Conservation (phyloP, 1,140 invertebrate genomes). For the Uloborus diversus region DNA sequence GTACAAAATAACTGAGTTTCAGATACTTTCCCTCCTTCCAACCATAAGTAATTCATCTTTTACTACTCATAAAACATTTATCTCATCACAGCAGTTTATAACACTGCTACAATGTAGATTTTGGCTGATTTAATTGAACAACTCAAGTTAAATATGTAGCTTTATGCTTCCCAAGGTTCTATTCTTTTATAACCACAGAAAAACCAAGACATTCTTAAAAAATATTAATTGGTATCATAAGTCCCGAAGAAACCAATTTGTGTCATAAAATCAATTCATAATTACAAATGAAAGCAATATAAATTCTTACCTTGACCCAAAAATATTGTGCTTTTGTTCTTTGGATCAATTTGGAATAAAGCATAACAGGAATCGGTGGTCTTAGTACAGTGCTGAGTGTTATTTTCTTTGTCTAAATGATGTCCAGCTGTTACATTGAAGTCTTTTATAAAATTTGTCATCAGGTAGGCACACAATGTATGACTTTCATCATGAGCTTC, state of each 20-base stretch:
- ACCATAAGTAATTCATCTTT: too few species aligned
- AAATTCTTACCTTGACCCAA: slow-evolving; percentile 24
- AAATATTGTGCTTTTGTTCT: slow-evolving; percentile 27
- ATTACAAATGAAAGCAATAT: not conserved
- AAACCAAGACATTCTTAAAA: not conserved
- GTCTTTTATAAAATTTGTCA: not conserved
- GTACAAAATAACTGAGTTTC: too few species aligned
- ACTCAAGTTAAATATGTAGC: not conserved
- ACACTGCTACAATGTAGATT: too few species aligned
- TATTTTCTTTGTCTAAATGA: slow-evolving; percentile 26
- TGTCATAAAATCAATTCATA: not conserved
- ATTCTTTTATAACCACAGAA: not conserved
- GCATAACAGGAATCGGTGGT: slow-evolving; percentile 38
- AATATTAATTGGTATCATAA: not conserved
- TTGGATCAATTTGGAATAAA: slow-evolving; percentile 32
- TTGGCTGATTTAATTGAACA: not conserved
- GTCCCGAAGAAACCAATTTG: not conserved
- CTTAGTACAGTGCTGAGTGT: slow-evolving; percentile 30
- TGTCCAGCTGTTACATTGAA: slow-evolving; percentile 30
- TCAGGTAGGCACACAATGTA: slow-evolving; percentile 12
- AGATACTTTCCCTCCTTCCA: too few species aligned
- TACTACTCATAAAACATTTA: too few species aligned
- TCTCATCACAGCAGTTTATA: too few species aligned
- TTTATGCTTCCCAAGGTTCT: not conserved
- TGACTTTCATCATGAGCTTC: slow-evolving; percentile 47